Base-by-base conservation (phyloP, 2,888 invertebrate genomes). In the Chymomyza amoena region DNA sequence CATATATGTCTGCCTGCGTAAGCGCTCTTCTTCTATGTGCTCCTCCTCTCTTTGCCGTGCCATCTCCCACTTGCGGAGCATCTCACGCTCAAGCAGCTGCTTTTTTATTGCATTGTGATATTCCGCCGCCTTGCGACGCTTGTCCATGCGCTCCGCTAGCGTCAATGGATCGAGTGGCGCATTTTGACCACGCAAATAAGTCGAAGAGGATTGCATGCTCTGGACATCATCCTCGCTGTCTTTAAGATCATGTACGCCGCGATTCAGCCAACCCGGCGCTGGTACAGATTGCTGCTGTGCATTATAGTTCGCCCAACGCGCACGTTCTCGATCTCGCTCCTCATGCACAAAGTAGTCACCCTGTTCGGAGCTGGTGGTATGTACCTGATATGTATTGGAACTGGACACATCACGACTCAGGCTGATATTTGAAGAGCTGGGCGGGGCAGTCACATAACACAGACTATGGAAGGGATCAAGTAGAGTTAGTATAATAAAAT, bases 141-240 rank as follows among this genome's bases (percentile, higher is more conserved):
- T 96, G 70, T 94, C 93, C 92, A 97, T 97, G 77, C 97, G 93
- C 91, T 98, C 97, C 9, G 95, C 95, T 80, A 96, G 92, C 66
- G 96, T 94, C 77, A 94, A 94, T 1, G 96, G 95, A 89, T 97
- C 97, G 68, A 97, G 90, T 0, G 95, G 96, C 16, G 95, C 95
- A 91, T 97, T 97, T 92, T 97, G 97, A 9, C 98, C 98, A 77
- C 97, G 93, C 60, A 97, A 92, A 91, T 95, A 96, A 60, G 95
- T 95, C 54, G 95, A 95, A 56, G 95, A 95, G 64, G 89, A 92
- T 77, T 90, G 90, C 70, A 91, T 66, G 0, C 91, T 91, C 51
- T 90, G 90, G 0, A 78, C 77, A 68, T 91, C 92, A 56, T 91
- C 87, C 90, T 92, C 87, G 91, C 93, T 91, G 68, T 93, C 93